phyloP scores from a whole-genome alignment of 1,140 invertebrate species.

The Myzus persicae region DNA sequence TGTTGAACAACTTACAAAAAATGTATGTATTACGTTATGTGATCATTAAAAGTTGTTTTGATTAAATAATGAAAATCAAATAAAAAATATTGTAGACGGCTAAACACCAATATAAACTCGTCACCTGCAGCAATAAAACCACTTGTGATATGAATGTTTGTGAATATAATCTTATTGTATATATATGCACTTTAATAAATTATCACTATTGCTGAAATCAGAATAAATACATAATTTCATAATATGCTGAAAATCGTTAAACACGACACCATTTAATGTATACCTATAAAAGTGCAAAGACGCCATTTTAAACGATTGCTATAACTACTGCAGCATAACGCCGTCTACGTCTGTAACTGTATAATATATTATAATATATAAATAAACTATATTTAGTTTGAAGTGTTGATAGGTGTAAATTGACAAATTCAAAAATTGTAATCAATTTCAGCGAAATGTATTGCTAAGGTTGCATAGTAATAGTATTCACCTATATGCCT shows the following conservation, averaged over 20 bases:
- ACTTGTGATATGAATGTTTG: slow-evolving; percentile 6
- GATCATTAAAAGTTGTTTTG: not conserved
- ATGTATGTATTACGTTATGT: not conserved
- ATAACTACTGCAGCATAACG: not conserved
- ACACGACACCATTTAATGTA: not conserved
- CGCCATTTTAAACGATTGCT: not conserved
- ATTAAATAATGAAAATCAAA: not conserved
- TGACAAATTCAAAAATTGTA: too few relatives aligned
- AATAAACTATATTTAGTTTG: not conserved
- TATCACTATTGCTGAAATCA: slow-evolving; percentile 12
- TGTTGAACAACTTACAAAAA: not conserved
- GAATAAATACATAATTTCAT: not conserved
- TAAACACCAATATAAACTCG: not conserved
- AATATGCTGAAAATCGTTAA: slow-evolving; percentile 5
- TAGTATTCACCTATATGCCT: too few relatives aligned
- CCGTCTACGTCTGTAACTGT: not conserved
- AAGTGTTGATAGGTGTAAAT: too few relatives aligned
- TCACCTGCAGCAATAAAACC: not conserved
- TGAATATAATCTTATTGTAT: slow-evolving; percentile 1
- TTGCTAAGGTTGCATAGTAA: too few relatives aligned
- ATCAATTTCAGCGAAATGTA: too few relatives aligned
- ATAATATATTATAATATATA: not conserved
- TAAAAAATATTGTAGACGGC: not conserved
- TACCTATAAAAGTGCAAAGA: not conserved
- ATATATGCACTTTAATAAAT: not conserved